Evolutionary conservation across 2,797 vertebrate genomes (phyloP).

Genomic region (Falco biarmicus): DNA sequence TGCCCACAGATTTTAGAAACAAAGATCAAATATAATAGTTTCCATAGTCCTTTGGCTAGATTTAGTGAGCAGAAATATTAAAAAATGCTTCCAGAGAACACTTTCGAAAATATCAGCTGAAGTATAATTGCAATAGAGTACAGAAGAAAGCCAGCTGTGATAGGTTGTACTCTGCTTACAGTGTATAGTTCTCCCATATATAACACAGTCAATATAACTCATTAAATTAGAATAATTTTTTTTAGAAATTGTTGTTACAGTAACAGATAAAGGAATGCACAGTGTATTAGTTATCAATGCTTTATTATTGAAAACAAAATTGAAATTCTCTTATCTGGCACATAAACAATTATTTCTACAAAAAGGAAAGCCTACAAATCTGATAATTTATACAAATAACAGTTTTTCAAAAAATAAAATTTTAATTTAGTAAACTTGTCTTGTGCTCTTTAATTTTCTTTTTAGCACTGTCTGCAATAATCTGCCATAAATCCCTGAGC

Average conservation of each 20-base stretch:
- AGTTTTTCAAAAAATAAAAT: constrained; percentile 94
- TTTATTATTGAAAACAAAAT: constrained; percentile 93
- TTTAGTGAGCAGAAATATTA: background rate
- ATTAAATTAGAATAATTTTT: background rate
- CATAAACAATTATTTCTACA: constrained; percentile 90
- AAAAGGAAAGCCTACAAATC: constrained; percentile 95
- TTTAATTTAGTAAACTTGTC: constrained; percentile 97
- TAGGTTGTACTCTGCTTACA: background rate
- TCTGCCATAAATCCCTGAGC: constrained; percentile 96
- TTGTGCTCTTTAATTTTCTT: constrained; percentile 85
- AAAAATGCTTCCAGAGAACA: background rate
- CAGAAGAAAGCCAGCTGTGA: background rate
- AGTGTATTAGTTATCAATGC: constrained; percentile 83
- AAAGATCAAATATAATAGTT: background rate
- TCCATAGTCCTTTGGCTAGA: background rate
- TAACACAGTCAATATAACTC: background rate
- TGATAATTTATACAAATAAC: constrained; percentile 99
- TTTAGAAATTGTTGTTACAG: background rate
- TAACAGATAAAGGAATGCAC: constrained; percentile 49
- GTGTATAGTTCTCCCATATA: background rate
- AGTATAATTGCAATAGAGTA: background rate
- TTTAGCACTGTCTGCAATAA: constrained; percentile 90
- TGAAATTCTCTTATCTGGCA: constrained; percentile 87
- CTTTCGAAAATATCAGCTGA: background rate
- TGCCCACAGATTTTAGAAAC: background rate